Base-by-base conservation (phyloP, 2,888 invertebrate species). In the Hemicrepidius hirtus region DNA sequence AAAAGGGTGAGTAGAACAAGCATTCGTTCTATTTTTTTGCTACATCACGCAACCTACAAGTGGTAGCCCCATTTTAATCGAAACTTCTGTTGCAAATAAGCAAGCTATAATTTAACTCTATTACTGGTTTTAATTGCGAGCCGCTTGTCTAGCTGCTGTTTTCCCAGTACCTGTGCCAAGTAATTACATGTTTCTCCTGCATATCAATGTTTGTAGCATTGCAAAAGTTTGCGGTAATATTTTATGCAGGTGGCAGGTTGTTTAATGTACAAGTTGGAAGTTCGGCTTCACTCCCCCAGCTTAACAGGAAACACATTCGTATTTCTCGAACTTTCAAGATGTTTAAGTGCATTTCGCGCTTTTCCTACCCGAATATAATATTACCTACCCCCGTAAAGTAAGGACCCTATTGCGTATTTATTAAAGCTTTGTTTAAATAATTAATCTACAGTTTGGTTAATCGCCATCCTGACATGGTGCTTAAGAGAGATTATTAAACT, bases 231-330 rank as follows among this genome's bases (percentile, higher is more conserved):
- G 44, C 46, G 53, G 63, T 59, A 64, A 73, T 76, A 75, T 76
- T 73, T 76, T 71, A 75, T 73, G 68, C 70, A 75, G 73, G 75
- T 75, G 73, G 71, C 76, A 75, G 75, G 68, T 74, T 71, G 69
- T 69, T 74, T 76, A 75, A 73, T 74, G 76, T 72, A 74, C 68
- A 73, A 76, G 74, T 72, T 74, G 40, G 68, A 59, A 73, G 69
- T 62, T 69, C 50, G 62, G 63, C 37, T 60, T 20, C 18, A 50
- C 28, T 20, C 46, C 21, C 37, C 63, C 28, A 10, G 9, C 62
- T 66, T 24, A 10, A 20, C 21, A 32, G 37, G 67, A 24, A 32
- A 46, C 68, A 53, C 35, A 62, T 62, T 62, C 46, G 60, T 20
- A 53, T 67, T 46, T 60, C 20, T 24, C 18, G 28, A 68, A 68